phyloP scores from a whole-genome alignment of 2,888 invertebrate species.

The Cosmopolites sordidus region DNA sequence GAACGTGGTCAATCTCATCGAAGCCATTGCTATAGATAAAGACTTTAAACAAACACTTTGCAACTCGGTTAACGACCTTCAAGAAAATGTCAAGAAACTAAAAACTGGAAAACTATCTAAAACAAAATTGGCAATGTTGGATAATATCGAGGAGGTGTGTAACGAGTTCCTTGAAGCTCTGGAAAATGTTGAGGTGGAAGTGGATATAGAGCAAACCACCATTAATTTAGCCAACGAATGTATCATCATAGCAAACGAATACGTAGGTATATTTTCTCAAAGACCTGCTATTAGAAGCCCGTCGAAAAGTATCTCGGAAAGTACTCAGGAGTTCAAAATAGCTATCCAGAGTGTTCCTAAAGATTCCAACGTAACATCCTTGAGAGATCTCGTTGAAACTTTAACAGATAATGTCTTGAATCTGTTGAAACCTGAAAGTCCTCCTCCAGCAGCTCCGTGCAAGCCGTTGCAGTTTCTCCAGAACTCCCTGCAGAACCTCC shows the following conservation, averaged over 20 bases:
- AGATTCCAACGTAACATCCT: conserved; percentile 18
- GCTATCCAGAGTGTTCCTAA: conserved; percentile 24
- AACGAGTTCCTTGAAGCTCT: conserved; percentile 15
- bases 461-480: conserved; percentile 36
- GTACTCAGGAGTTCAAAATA: conserved; percentile 20
- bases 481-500: conserved; percentile 39
- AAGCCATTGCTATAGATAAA: conserved; percentile 37
- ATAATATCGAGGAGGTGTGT: conserved; percentile 10
- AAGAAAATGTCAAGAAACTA: conserved; percentile 16
- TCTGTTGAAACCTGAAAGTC: conserved; percentile 29
- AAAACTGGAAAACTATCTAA: conserved; percentile 20
- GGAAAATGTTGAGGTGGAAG: conserved; percentile 15
- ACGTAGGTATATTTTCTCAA: conserved; percentile 22
- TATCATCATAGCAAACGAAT: conserved; percentile 19
- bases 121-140: conserved; percentile 6
- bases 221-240: conserved; percentile 19
- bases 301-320: conserved; percentile 25
- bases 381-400: conserved; percentile 25
- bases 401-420: conserved; percentile 28
- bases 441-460: conserved; percentile 25
- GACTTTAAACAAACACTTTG: conserved; percentile 29
- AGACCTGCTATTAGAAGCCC: conserved; percentile 15
- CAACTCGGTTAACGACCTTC: conserved; percentile 19
- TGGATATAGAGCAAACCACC: conserved; percentile 19
- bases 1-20: conserved; percentile 45